Evolutionary conservation across 1,140 invertebrate genomes (phyloP).

Genomic region (Paraescarpia echinospica): DNA sequence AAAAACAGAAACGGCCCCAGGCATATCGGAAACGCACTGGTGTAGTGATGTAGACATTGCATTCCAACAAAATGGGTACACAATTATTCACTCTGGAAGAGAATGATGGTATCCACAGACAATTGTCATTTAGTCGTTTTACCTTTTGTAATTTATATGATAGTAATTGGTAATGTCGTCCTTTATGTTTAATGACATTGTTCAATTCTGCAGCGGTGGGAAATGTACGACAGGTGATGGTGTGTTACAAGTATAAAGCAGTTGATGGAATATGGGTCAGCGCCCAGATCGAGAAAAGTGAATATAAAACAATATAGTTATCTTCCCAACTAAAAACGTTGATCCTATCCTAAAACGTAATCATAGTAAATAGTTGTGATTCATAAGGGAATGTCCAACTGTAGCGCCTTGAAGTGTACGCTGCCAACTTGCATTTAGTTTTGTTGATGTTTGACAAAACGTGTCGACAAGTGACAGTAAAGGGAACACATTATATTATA

Average conservation of each 20-base stretch:
- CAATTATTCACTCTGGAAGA: no score
- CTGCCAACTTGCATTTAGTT: neutral
- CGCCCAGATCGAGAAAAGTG: neutral
- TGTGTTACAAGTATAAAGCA: neutral
- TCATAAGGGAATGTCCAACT: neutral
- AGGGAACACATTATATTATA: no score
- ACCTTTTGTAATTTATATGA: neutral
- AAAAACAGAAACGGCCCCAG: no score
- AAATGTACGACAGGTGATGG: neutral
- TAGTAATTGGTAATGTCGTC: neutral
- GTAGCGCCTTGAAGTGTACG: neutral
- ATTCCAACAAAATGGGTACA: no score
- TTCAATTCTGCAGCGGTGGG: neutral
- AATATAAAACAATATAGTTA: neutral
- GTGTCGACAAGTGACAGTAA: neutral
- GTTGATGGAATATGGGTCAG: neutral
- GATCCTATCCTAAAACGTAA: neutral
- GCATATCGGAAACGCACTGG: no score
- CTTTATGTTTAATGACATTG: neutral
- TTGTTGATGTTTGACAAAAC: neutral
- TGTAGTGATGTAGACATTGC: no score
- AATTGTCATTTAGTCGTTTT: neutral
- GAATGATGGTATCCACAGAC: no score
- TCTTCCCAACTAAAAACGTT: neutral
- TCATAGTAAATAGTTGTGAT: neutral